Base-by-base conservation (phyloP, 2,888 invertebrate species). In the Drosophila neonasuta region DNA sequence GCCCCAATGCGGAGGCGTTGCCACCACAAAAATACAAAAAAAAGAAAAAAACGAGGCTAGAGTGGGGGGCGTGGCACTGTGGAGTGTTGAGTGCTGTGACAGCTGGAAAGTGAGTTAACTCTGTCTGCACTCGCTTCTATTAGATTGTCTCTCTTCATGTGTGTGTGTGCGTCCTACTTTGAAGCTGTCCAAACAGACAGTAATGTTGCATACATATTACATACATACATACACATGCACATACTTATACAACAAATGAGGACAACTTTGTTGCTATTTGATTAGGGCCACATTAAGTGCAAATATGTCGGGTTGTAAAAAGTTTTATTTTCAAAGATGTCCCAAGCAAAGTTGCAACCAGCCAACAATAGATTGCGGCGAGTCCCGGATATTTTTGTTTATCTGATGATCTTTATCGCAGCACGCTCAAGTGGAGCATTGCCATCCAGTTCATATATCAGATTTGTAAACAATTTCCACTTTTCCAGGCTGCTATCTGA, bases 1-100 rank as follows among this genome's bases (percentile, higher is more conserved):
- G 72, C 52, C 60, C 57, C 76, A 65, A 9, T 66, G 77, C 45
- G 74, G 60, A 77, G 77, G 78, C 74, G 71, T 73, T 74, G 73
- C 74, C 70, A 70, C 70, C 24, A 24, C 24, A 24, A 24, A 24
- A 24, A 24, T 1, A 20, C 0, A 24, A 24, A 24, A 24, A 1
- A 24, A 5, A 24, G 6, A 6, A 24, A 6, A 55, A 45, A 51
- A 29, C 11, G 29, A 13, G 20, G 10, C n/a, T 17, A 4, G 24
- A 4, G 54, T 3, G 9, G 10, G 36, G 34, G 59, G 29, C 32
- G 55, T 32, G 48, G 20, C 15, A 30, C 44, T 60, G 20, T 41
- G 11, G 39, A 45, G 55, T 45, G 34, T 52, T 55, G 58, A 74
- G 54, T 75, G 71, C 59, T 52, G 65, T 48, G 71, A 57, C 73